Percentiles rank a stretch among this genome's conserved stretches.
Conservation (phyloP, 2,888 invertebrate species). For the Ochropacha duplaris region DNA sequence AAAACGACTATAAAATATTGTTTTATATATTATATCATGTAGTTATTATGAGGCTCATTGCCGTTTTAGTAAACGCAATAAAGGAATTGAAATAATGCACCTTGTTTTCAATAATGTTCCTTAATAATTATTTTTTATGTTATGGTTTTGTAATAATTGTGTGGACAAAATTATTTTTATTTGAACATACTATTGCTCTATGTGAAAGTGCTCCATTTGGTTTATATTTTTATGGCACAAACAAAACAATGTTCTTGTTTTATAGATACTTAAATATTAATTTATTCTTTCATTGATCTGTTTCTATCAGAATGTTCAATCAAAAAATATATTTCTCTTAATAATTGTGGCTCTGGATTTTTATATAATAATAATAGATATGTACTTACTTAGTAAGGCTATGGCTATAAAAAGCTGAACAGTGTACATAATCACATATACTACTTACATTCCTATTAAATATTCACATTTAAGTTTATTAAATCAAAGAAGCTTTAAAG, state of each 20-base stretch:
- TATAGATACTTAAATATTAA: not conserved
- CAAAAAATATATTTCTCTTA: not conserved
- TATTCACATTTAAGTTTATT: conserved; percentile 53
- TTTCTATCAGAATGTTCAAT: not conserved
- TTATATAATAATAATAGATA: not conserved
- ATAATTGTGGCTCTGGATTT: not conserved
- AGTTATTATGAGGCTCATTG: not conserved
- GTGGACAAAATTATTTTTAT: not conserved
- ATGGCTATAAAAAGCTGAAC: not conserved
- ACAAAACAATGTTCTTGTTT: not conserved
- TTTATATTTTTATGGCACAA: not conserved
- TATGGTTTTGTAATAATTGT: not conserved
- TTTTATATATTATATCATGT: not conserved
- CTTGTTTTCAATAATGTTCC: not conserved
- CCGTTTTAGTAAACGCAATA: not conserved
- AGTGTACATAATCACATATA: conserved; percentile 27
- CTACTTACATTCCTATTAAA: conserved; percentile 39
- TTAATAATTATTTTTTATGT: not conserved
- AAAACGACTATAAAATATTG: not conserved
- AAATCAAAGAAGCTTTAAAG: conserved; percentile 76
- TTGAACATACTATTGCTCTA: not conserved
- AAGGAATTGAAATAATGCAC: not conserved
- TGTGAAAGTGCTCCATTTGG: not conserved
- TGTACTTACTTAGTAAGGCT: not conserved
- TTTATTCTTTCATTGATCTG: not conserved